These are phyloP conservation scores for Gila orcuttii DNA, from an alignment of 2,113 vertebrate genomes.

Conservation along the genomic window DNA sequence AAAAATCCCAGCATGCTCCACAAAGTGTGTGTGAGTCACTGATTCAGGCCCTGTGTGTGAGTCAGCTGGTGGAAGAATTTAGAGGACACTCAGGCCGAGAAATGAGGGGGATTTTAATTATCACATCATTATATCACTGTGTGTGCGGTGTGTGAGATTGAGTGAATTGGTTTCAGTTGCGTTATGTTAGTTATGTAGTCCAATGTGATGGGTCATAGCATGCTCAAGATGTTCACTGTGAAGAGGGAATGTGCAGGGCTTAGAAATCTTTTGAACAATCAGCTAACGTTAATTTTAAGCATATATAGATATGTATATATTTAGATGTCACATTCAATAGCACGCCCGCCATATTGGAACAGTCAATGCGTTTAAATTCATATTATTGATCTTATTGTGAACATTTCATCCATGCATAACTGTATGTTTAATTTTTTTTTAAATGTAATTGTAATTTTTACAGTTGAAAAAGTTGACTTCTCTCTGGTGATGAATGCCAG, in stretches of 20 bases:
- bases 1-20: constrained; percentile 19
- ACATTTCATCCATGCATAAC: not conserved
- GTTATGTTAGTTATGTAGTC: constrained; percentile 27
- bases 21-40: constrained; percentile 23
- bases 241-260: not conserved
- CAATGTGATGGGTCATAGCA: constrained; percentile 23
- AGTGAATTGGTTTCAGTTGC: constrained; percentile 25
- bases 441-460: not conserved
- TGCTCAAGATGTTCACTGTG: constrained; percentile 27
- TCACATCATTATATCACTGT: constrained; percentile 51
- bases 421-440: not conserved
- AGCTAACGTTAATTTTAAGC: too few species aligned
- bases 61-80: constrained; percentile 61
- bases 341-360: too few species aligned
- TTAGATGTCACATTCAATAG: too few species aligned
- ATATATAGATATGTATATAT: too few species aligned
- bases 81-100: constrained; percentile 59
- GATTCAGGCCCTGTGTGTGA: constrained; percentile 37
- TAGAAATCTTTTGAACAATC: not conserved
- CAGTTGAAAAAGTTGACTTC: not conserved
- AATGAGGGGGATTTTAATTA: constrained; percentile 63
- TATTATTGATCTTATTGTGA: not conserved
- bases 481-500: not conserved
- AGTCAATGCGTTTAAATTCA: too few species aligned
- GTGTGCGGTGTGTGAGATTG: constrained; percentile 35